A percentile compares a stretch with the other conserved stretches of the same genome.
These are phyloP conservation scores for Austrolebias charrua DNA, from an alignment of 2,797 vertebrate species.

Conservation along the genomic window DNA sequence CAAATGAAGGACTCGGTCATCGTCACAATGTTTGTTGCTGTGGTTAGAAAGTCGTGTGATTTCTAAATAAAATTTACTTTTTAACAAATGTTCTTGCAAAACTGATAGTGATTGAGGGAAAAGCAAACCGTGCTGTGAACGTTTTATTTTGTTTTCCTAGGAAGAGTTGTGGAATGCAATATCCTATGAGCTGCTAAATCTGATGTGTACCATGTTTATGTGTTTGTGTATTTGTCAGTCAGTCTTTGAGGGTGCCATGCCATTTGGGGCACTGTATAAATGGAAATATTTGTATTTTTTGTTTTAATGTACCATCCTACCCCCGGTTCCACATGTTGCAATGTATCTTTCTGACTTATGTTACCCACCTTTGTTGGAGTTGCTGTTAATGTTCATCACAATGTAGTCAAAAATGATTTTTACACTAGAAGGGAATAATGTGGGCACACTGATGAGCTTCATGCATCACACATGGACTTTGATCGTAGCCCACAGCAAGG, in stretches of 20 bases:
- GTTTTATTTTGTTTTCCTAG: conserved; percentile 21
- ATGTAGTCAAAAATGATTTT: conserved; percentile 43
- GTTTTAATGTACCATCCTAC: conserved; percentile 32
- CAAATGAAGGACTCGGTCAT: conserved; percentile 20
- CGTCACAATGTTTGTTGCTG: conserved; percentile 18
- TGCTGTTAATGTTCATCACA: conserved; percentile 61
- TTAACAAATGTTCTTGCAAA: conserved; percentile 7
- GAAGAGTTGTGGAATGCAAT: conserved; percentile 51
- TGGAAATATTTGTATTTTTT: conserved; percentile 40
- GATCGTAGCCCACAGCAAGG: conserved; percentile 39
- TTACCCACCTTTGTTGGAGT: conserved; percentile 23
- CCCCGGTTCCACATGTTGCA: conserved; percentile 56
- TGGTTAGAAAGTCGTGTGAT: conserved; percentile 22
- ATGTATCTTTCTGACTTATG: conserved; percentile 18
- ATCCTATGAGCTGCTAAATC: conserved; percentile 71
- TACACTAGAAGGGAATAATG: conserved; percentile 59
- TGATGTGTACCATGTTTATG: conserved; percentile 36
- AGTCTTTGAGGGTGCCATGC: conserved; percentile 44
- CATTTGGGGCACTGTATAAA: conserved; percentile 28
- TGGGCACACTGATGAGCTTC: conserved; percentile 36
- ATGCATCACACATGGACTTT: conserved; percentile 21
- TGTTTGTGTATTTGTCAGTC: conserved; percentile 32
- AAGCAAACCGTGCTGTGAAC: conserved; percentile 30
- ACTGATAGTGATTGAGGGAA: conserved; percentile 42
- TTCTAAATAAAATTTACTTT: conserved; percentile 30